A percentile compares a stretch with the other conserved stretches of the same genome.
These are phyloP conservation scores for Cataglyphis rosenhaueri DNA, from an alignment of 2,888 invertebrate species.

Conservation along the genomic window DNA sequence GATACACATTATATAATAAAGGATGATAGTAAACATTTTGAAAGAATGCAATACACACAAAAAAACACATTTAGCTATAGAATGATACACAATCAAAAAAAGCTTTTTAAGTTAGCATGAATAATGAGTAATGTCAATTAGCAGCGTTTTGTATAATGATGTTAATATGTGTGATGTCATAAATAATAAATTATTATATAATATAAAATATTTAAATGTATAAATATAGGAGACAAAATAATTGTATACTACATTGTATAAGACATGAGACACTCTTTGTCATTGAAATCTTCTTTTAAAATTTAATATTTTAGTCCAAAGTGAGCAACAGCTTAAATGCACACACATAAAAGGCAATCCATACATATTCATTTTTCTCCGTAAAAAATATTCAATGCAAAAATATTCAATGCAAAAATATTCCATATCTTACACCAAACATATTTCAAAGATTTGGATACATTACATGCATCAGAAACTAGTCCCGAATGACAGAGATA, in stretches of 20 bases:
- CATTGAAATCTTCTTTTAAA: neutral
- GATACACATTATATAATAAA: constrained; percentile 19
- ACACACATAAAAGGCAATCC: neutral
- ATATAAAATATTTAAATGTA: neutral
- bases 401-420: neutral
- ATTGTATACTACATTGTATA: neutral
- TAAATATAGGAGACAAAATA: neutral
- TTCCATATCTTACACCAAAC: neutral
- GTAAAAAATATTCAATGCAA: neutral
- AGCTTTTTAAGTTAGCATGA: neutral
- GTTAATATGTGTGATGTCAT: neutral
- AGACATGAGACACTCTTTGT: neutral
- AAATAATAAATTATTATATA: neutral
- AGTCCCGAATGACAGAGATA: neutral
- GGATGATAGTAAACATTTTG: neutral
- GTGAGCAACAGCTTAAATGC: neutral
- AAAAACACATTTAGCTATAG: constrained; percentile 6
- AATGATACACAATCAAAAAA: constrained; percentile 12
- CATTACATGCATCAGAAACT: neutral
- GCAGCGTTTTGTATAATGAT: neutral
- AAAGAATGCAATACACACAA: neutral
- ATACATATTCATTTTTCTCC: neutral
- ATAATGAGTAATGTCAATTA: constrained; percentile 18
- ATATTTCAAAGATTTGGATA: neutral
- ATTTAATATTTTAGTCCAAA: neutral